Conservation (phyloP, 2,797 vertebrate genomes). For the Spizella passerina region DNA sequence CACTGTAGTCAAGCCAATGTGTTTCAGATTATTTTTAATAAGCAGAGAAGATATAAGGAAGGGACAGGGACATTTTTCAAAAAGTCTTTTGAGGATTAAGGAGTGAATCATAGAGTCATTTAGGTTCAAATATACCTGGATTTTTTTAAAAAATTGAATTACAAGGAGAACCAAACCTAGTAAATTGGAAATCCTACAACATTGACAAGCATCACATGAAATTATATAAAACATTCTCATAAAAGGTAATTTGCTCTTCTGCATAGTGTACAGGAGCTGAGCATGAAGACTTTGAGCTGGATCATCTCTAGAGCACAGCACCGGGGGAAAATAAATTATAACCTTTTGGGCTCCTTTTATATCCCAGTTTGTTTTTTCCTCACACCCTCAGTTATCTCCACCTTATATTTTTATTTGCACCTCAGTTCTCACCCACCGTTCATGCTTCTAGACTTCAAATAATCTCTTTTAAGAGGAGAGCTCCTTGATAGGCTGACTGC, state of each 20-base stretch:
- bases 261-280: not conserved
- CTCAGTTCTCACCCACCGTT: not conserved
- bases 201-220: not conserved
- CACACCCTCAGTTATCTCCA: not conserved
- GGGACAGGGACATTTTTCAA: accelerated
- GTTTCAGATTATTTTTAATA: not conserved
- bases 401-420: not conserved
- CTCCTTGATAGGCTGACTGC: not conserved
- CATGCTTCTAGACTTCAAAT: not conserved
- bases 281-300: not conserved
- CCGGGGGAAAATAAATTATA: not conserved
- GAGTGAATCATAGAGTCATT: not conserved
- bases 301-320: not conserved
- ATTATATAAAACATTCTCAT: not conserved
- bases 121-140: not conserved
- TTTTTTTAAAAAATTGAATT: accelerated
- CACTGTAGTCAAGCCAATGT: not conserved
- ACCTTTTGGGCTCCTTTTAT: not conserved
- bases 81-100: not conserved
- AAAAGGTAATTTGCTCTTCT: not conserved
- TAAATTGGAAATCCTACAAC: not conserved
- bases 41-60: not conserved
- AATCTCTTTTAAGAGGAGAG: not conserved
- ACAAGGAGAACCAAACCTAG: not conserved
- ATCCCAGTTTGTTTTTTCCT: not conserved